Evolutionary conservation across 2,113 vertebrate genomes (phyloP).

Genomic region (Dunckerocampus dactyliophorus): DNA sequence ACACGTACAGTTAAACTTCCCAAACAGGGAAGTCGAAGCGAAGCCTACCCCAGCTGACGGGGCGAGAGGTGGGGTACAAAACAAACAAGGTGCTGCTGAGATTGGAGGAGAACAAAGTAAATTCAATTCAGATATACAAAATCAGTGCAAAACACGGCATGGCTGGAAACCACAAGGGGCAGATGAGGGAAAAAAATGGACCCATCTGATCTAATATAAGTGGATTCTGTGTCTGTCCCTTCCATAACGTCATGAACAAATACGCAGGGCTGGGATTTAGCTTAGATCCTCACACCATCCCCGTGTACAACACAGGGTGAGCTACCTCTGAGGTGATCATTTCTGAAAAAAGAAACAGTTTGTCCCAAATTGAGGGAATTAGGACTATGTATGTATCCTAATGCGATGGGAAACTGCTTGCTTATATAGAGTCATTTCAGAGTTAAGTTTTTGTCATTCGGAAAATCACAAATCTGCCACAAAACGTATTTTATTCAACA

Average conservation of each 20-base stretch:
- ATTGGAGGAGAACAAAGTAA: slow-evolving; percentile 3
- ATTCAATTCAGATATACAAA: background rate
- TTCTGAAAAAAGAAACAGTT: background rate
- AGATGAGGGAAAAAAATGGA: background rate
- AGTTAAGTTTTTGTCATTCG: too few relatives aligned
- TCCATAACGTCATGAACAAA: background rate
- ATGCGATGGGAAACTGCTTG: too few relatives aligned
- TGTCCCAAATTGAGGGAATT: background rate
- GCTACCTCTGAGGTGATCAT: background rate
- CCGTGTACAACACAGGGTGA: too few relatives aligned
- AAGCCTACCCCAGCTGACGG: too few relatives aligned
- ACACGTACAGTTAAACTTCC: too few relatives aligned
- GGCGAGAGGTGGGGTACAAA: too few relatives aligned
- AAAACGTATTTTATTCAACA: background rate
- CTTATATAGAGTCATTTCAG: too few relatives aligned
- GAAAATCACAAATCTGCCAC: background rate
- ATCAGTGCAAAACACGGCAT: background rate
- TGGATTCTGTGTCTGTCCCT: background rate
- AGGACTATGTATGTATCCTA: too few relatives aligned
- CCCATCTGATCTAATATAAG: background rate
- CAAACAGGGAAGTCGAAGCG: too few relatives aligned
- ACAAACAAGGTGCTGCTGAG: background rate
- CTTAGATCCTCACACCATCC: background rate
- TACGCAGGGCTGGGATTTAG: background rate
- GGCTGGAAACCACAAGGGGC: background rate